Percentiles rank a stretch among this genome's conserved stretches.
Evolutionary conservation across 2,888 invertebrate species (phyloP).

Genomic region (Cistogaster globosa): DNA sequence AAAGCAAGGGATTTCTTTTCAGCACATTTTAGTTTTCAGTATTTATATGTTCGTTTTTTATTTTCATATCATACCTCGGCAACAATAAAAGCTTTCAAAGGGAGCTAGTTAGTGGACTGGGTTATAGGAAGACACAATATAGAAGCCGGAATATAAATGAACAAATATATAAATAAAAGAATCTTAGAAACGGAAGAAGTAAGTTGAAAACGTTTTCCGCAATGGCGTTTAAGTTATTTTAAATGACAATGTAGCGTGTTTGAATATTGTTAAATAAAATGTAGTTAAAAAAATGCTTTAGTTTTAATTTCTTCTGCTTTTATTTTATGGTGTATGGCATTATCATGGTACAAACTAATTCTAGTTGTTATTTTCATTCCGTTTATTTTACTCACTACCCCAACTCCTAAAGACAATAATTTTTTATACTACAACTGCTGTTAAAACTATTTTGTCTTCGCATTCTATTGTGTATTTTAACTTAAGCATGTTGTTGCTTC

Average conservation of each 20-base stretch:
- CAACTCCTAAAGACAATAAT: background rate
- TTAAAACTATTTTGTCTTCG: constrained; percentile 9
- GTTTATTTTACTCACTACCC: background rate
- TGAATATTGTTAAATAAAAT: constrained; percentile 71
- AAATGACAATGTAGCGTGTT: constrained; percentile 82
- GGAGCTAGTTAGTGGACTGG: constrained; percentile 3
- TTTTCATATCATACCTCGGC: background rate
- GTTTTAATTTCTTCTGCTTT: constrained; percentile 19
- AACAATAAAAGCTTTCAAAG: constrained; percentile 22
- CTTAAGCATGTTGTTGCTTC: constrained; percentile 54
- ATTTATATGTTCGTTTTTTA: background rate
- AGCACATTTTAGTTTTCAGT: constrained; percentile 24
- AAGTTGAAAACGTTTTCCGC: constrained; percentile 71
- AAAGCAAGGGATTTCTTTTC: constrained; percentile 43
- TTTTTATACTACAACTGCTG: background rate
- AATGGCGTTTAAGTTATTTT: constrained; percentile 78
- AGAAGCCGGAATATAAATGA: constrained; percentile 42
- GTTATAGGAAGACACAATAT: constrained; percentile 4
- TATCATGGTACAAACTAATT: constrained; percentile 61
- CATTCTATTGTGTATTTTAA: constrained; percentile 46
- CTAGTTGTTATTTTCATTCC: constrained; percentile 3
- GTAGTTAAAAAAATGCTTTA: constrained; percentile 38
- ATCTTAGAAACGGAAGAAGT: constrained; percentile 65
- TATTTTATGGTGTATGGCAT: constrained; percentile 21
- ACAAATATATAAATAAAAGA: constrained; percentile 60